Evolutionary conservation across 2,797 vertebrate species (phyloP).

Genomic region (Fundulus diaphanus): DNA sequence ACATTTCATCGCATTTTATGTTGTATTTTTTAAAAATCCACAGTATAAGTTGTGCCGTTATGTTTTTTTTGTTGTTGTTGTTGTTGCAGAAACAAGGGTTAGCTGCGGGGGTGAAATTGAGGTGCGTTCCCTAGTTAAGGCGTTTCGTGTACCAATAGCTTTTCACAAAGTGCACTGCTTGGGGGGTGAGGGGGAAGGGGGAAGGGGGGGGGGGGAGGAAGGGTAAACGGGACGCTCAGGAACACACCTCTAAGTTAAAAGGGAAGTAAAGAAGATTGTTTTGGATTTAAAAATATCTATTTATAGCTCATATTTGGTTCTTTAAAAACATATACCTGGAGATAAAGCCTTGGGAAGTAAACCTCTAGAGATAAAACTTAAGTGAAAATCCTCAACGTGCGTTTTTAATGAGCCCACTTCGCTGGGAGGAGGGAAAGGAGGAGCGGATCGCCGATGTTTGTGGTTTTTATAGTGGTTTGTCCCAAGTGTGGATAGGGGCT

Average conservation of each 20-base stretch:
- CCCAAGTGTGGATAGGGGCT: constrained; percentile 57
- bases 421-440: constrained; percentile 35
- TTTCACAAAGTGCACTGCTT: constrained; percentile 81
- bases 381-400: constrained; percentile 44
- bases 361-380: constrained; percentile 50
- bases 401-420: constrained; percentile 46
- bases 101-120: constrained; percentile 40
- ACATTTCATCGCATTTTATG: constrained; percentile 64
- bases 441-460: constrained; percentile 43
- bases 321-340: constrained; percentile 57
- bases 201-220: neutral
- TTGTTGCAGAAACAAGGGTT: constrained; percentile 54
- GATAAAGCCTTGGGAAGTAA: constrained; percentile 65
- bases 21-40: constrained; percentile 73
- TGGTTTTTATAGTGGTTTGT: constrained; percentile 74
- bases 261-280: constrained; percentile 45
- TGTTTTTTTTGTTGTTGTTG: too few relatives aligned
- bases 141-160: constrained; percentile 80
- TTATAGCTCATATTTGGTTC: constrained; percentile 70
- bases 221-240: constrained; percentile 39
- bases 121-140: constrained; percentile 80
- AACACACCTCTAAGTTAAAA: constrained; percentile 59
- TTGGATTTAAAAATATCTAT: constrained; percentile 58
- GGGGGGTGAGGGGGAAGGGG: constrained; percentile 7
- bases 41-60: constrained; percentile 77